Evolutionary conservation across 2,888 invertebrate species (phyloP).

Genomic region (Mesopsocus fuscifrons): DNA sequence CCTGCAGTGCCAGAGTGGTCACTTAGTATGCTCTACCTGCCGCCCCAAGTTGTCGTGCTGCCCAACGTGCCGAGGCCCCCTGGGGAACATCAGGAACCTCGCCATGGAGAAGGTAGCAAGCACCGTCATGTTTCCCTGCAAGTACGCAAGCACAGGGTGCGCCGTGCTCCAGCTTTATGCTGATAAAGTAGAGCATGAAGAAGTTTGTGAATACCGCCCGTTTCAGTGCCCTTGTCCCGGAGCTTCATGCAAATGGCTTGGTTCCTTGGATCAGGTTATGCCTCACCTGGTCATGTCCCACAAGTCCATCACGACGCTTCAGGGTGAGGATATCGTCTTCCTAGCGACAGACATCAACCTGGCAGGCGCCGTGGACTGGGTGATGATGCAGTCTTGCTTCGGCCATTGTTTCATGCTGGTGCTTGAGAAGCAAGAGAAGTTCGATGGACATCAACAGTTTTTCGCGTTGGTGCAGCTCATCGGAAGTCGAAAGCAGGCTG

Average conservation of each 20-base stretch:
- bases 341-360: conserved; percentile 98
- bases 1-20: conserved; percentile 95
- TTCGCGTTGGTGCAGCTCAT: conserved; percentile 98
- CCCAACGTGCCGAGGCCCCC: conserved; percentile 92
- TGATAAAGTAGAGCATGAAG: conserved; percentile 98
- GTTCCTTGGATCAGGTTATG: conserved; percentile 95
- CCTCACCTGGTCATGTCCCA: conserved; percentile 92
- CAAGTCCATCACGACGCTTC: conserved; percentile 94
- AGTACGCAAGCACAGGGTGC: conserved; percentile 92
- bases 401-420: conserved; percentile 99
- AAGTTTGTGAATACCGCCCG: conserved; percentile 93
- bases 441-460: conserved; percentile 89
- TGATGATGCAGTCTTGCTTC: conserved; percentile 99
- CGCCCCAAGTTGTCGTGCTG: conserved; percentile 93
- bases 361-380: conserved; percentile 98
- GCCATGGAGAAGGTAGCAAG: conserved; percentile 99
- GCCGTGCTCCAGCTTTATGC: conserved; percentile 79
- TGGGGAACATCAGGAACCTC: conserved; percentile 91
- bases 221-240: conserved; percentile 99
- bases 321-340: conserved; percentile 99
- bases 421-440: conserved; percentile 94
- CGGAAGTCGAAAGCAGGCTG: conserved; percentile 96
- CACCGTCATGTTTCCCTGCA: conserved; percentile 97
- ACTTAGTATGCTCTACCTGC: conserved; percentile 94
- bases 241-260: conserved; percentile 98